Evolutionary conservation across 2,888 invertebrate genomes (phyloP), one percentile per base, ranked within the genome.

Genomic region (Calameuta idolon): DNA sequence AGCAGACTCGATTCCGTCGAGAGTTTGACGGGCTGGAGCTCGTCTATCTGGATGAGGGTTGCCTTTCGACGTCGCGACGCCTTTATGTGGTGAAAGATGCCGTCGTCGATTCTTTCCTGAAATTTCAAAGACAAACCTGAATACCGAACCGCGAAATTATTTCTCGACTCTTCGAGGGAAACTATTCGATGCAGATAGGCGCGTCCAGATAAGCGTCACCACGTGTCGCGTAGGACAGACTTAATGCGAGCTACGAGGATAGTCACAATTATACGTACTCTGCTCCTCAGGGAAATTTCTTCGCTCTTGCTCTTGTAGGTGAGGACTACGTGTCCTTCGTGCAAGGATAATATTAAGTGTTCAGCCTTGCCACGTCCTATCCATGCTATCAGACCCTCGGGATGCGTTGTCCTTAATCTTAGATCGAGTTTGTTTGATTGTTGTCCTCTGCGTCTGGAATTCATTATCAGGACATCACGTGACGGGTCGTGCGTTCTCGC

Each of bases 351-450:
- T 73, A 87, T 84, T 75, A 91, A 86, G 74, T 91, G 90, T 79
- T 91, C 90, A 69, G 87, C 81, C 78, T 90, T 91, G 34, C 90
- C 91, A 81, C 90, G 85, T 79, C 91, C 91, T 77, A 91, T 87
- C 91, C 91, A 91, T 1, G 91, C 91, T 75, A 91, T 90, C 76
- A 91, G 85, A 34, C 91, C 91, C 69, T 90, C 90, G 34, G 90
- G 81, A 84, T 91, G 87, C 55, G 86, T 88, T 15, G 91, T 91
- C 76, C 90, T 88, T 81, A 91, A 80, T 79, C 88, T 87, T 74
- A 91, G 83, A 79, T 91, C 91, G 80, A 91, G 91, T 83, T 91
- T 91, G 82, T 91, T 91, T 77, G 91, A 91, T 74, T 91, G 90
- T 75, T 91, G 90, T 79, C 89, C 90, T 79, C 89, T 87, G 73